Percentiles rank a stretch among this genome's conserved stretches.
Conservation (phyloP, 2,113 vertebrate species). For the Bubalus kerabau region DNA sequence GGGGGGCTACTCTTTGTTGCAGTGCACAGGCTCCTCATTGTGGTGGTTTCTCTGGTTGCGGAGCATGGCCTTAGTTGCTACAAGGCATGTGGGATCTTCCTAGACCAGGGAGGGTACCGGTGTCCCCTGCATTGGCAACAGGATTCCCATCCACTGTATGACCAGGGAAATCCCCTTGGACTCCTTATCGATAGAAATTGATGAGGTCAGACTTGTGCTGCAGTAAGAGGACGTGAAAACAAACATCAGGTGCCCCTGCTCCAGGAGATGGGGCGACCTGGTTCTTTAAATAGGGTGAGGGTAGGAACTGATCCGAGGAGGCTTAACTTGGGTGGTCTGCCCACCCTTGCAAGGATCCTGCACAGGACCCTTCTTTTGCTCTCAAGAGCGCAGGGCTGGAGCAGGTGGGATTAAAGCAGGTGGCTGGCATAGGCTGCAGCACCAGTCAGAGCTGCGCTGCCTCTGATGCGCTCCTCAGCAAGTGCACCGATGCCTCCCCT, state of each 20-base stretch:
- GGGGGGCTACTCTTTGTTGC: neutral
- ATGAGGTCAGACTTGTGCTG: neutral
- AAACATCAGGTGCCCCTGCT: neutral
- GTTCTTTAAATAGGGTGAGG: neutral
- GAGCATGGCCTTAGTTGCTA: neutral
- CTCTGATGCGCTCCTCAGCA: neutral
- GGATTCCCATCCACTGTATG: neutral
- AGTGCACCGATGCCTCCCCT: neutral
- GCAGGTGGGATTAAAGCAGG: neutral
- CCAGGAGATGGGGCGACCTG: neutral
- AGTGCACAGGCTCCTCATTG: neutral
- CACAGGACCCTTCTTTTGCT: neutral
- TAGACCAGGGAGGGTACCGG: neutral
- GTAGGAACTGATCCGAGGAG: neutral
- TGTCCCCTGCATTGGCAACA: neutral
- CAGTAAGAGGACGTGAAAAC: neutral
- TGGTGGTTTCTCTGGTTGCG: neutral
- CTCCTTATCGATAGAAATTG: neutral
- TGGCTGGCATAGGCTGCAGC: neutral
- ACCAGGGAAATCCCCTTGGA: neutral
- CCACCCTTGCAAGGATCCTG: neutral
- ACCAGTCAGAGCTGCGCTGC: neutral
- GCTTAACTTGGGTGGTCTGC: neutral
- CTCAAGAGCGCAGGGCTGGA: neutral
- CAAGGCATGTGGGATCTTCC: neutral